These are phyloP conservation scores for Notothenia coriiceps DNA, from an alignment of 2,113 vertebrate species.

Conservation along the genomic window DNA sequence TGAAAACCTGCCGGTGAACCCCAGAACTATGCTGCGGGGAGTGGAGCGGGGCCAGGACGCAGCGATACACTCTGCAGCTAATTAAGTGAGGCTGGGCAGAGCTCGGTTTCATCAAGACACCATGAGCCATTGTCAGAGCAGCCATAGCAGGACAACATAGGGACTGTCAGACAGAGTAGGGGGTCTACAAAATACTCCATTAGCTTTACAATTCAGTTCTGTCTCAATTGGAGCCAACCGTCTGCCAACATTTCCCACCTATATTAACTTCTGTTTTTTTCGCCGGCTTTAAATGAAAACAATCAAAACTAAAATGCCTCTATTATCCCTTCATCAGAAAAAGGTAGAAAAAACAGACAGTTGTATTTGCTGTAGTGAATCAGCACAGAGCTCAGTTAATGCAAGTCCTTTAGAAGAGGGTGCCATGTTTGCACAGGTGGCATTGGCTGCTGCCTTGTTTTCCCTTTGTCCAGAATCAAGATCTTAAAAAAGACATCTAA, in stretches of 20 bases:
- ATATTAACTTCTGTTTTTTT: conserved; percentile 26
- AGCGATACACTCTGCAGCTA: conserved; percentile 75
- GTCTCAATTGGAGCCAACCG: not conserved
- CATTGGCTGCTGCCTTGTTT: conserved; percentile 72
- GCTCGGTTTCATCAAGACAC: conserved; percentile 76
- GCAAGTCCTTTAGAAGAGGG: conserved; percentile 65
- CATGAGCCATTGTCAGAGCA: conserved; percentile 72
- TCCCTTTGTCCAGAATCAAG: conserved; percentile 74
- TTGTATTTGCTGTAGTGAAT: conserved; percentile 53
- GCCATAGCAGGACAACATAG: conserved; percentile 41
- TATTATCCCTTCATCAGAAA: conserved; percentile 34
- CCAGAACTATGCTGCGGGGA: conserved; percentile 80
- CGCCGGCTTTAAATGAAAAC: conserved; percentile 44
- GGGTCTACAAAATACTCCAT: conserved; percentile 27
- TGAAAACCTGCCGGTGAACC: conserved; percentile 83
- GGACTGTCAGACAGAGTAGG: conserved; percentile 37
- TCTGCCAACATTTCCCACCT: conserved; percentile 20
- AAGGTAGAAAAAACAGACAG: conserved; percentile 57
- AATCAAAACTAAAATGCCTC: conserved; percentile 43
- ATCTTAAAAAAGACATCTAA: conserved; percentile 58
- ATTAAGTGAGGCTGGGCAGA: conserved; percentile 77
- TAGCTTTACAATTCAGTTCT: conserved; percentile 33
- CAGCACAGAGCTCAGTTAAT: conserved; percentile 51
- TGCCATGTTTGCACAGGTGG: conserved; percentile 84
- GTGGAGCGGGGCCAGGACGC: conserved; percentile 73